A percentile compares a stretch with the other conserved stretches of the same genome.
phyloP scores from a whole-genome alignment of 92 coral and sea anemone species.

The Micromussa lordhowensis region DNA sequence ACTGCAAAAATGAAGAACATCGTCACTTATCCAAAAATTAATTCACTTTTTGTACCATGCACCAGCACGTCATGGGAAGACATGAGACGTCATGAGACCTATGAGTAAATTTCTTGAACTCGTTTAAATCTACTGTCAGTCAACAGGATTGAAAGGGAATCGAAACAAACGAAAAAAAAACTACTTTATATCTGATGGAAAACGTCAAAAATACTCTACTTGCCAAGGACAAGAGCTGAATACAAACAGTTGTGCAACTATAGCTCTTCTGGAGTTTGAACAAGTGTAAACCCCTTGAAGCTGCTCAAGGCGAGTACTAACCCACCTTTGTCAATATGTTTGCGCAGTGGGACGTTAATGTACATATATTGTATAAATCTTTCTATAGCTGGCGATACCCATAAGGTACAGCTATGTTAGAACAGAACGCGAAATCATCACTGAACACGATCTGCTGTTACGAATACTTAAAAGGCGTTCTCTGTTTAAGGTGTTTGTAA shows the following conservation, averaged over 20 bases:
- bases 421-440: background rate
- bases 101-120: background rate
- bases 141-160: background rate
- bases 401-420: background rate
- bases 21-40: background rate
- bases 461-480: background rate
- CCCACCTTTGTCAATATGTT: background rate
- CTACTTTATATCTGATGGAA: background rate
- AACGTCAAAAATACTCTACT: background rate
- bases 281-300: background rate
- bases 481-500: background rate
- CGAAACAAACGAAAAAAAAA: background rate
- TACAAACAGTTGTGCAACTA: background rate
- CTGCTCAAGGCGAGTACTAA: background rate
- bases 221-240: background rate
- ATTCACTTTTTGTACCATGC: background rate
- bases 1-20: background rate
- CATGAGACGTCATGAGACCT: no score
- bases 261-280: background rate
- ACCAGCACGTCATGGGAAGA: background rate
- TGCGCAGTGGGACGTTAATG: background rate
- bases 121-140: background rate
- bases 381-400: background rate
- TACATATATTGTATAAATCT: slow-evolving; percentile 16
- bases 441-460: background rate